These are phyloP conservation scores for Galaxias olidus DNA, from an alignment of 2,797 vertebrate genomes.

Conservation along the genomic window DNA sequence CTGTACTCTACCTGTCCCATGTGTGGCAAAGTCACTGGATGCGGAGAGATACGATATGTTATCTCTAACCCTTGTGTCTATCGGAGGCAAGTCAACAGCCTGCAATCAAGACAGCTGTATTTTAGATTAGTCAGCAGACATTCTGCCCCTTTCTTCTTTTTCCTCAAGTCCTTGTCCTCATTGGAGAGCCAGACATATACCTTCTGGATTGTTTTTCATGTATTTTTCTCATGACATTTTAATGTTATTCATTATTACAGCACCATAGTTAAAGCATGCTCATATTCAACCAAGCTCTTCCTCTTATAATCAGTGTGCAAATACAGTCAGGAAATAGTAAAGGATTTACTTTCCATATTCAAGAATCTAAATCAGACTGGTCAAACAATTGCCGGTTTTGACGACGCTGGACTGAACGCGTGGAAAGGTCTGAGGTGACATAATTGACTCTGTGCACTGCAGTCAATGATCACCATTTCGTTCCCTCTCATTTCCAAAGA, in stretches of 20 bases:
- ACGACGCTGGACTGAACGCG: not conserved
- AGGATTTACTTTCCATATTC: too few relatives aligned
- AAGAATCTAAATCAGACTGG: conserved; percentile 2
- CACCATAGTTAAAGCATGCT: too few relatives aligned
- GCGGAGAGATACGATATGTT: conserved; percentile 36
- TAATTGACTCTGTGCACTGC: conserved; percentile 9
- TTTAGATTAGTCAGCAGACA: conserved; percentile 39
- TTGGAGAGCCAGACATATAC: not conserved
- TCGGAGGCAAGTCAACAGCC: conserved; percentile 41
- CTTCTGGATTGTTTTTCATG: too few relatives aligned
- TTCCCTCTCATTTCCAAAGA: conserved; percentile 8
- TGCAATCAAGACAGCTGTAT: conserved; percentile 59
- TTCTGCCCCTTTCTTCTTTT: conserved; percentile 31
- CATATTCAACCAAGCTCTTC: too few relatives aligned
- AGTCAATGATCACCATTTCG: conserved; percentile 39
- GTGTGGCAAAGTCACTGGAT: conserved; percentile 12
- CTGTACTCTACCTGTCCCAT: conserved; percentile 32
- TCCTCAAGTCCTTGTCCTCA: conserved; percentile 39
- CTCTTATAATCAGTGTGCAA: too few relatives aligned
- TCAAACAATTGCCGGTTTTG: conserved; percentile 14
- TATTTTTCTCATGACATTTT: too few relatives aligned
- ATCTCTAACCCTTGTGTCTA: conserved; percentile 23
- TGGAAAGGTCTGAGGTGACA: conserved; percentile 1
- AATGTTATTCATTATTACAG: too few relatives aligned
- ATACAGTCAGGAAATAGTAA: too few relatives aligned